Percentiles rank a stretch among this genome's conserved stretches.
Conservation (phyloP, 2,888 invertebrate species). For the Phaedon cochleariae region DNA sequence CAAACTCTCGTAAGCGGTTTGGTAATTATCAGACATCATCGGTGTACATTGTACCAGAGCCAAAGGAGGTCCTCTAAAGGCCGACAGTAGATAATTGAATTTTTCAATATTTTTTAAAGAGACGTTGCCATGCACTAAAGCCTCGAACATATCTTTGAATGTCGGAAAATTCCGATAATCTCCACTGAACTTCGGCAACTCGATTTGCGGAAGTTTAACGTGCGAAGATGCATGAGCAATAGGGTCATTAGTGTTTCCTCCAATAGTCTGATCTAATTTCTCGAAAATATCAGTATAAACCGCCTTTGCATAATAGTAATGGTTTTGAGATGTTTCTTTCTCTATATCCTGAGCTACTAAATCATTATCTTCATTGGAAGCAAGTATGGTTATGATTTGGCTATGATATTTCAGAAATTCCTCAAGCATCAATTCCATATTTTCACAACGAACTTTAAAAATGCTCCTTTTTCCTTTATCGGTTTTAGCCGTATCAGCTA, state of each 20-base stretch:
- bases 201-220: not conserved
- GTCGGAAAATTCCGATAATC: not conserved
- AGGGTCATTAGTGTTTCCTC: not conserved
- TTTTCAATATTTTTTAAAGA: constrained; percentile 1
- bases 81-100: not conserved
- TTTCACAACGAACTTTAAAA: too few relatives aligned
- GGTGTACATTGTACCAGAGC: not conserved
- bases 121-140: not conserved
- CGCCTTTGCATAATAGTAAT: not conserved
- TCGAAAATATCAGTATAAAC: not conserved
- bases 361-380: not conserved
- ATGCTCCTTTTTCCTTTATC: too few relatives aligned
- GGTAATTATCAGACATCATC: not conserved
- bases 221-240: not conserved
- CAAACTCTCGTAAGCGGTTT: not conserved
- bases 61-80: not conserved
- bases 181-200: not conserved
- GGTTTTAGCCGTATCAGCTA: too few relatives aligned
- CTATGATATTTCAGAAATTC: not conserved
- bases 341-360: not conserved
- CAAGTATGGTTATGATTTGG: not conserved
- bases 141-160: not conserved
- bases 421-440: too few relatives aligned
- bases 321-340: not conserved
- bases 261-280: not conserved